Conservation (phyloP, 2,113 vertebrate genomes). For the Poeciliopsis occidentalis region DNA sequence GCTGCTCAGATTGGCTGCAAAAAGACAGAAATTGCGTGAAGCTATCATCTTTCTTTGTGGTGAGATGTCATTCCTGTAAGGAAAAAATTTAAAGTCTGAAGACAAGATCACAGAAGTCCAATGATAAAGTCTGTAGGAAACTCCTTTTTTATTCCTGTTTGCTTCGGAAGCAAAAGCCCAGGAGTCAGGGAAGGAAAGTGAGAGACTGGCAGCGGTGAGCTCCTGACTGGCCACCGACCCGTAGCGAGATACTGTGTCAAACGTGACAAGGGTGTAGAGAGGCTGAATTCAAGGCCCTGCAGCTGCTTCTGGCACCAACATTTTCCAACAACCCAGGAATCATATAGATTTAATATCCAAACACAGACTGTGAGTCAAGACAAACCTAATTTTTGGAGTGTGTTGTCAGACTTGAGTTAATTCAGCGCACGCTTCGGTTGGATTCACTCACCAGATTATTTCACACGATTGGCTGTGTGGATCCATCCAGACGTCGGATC, state of each 20-base stretch:
- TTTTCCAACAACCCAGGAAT: slow-evolving; percentile 24
- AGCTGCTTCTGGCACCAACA: slow-evolving; percentile 26
- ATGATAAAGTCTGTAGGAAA: slow-evolving; percentile 41
- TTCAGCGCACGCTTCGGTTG: slow-evolving; percentile 16
- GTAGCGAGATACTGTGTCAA: slow-evolving; percentile 54
- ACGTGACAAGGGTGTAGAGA: slow-evolving; percentile 68
- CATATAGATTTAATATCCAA: slow-evolving; percentile 30
- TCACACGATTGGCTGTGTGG: slow-evolving; percentile 9
- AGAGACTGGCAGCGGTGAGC: slow-evolving; percentile 42
- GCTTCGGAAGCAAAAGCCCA: slow-evolving; percentile 43
- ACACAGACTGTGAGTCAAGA: slow-evolving; percentile 6
- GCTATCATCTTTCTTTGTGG: slow-evolving; percentile 26
- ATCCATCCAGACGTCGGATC: slow-evolving; percentile 24
- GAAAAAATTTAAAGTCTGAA: background rate
- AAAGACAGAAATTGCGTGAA: background rate
- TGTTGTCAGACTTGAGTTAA: slow-evolving; percentile 5
- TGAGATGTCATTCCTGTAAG: slow-evolving; percentile 15
- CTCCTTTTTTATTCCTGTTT: slow-evolving; percentile 45
- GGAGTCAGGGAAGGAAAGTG: slow-evolving; percentile 26
- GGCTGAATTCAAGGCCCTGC: slow-evolving; percentile 37
- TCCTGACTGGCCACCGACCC: slow-evolving; percentile 56
- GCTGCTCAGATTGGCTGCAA: slow-evolving; percentile 31
- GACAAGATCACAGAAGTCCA: background rate
- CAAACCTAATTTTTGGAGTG: slow-evolving; percentile 6
- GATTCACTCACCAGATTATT: background rate